Evolutionary conservation across 2,888 invertebrate genomes (phyloP).

Genomic region (Rhimphoctona megacephalus): DNA sequence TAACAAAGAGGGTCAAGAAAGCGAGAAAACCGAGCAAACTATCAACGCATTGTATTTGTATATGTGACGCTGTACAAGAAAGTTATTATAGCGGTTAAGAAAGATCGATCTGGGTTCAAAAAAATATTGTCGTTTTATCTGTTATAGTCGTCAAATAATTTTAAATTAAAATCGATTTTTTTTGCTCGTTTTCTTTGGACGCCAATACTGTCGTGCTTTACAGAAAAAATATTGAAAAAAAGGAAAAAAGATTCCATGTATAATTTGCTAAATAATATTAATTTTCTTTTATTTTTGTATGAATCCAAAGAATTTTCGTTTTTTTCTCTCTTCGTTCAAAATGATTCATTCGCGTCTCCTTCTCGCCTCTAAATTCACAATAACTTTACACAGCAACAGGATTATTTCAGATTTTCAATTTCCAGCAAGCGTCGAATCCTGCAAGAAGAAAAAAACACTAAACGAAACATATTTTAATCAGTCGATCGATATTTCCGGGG

Average conservation of each 20-base stretch:
- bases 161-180: conserved; percentile 18
- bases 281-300: background rate
- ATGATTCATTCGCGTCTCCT: background rate
- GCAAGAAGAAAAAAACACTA: conserved; percentile 20
- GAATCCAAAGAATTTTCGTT: background rate
- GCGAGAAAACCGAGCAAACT: conserved; percentile 79
- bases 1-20: conserved; percentile 46
- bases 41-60: conserved; percentile 83
- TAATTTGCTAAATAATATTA: background rate
- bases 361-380: background rate
- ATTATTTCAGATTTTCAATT: conserved; percentile 43
- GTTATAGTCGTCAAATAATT: conserved; percentile 15
- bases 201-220: conserved; percentile 37
- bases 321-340: background rate
- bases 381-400: conserved; percentile 31
- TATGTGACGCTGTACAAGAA: conserved; percentile 76
- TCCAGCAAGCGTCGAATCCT: background rate
- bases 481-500: conserved; percentile 15
- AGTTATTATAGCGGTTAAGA: conserved; percentile 5
- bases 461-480: conserved; percentile 20
- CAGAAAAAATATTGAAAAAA: background rate
- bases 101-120: conserved; percentile 39
- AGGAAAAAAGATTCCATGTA: conserved; percentile 37
- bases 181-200: conserved; percentile 5
- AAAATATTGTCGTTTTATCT: conserved; percentile 12